Conservation (phyloP, 1,140 invertebrate species). For the Episyrphus balteatus region DNA sequence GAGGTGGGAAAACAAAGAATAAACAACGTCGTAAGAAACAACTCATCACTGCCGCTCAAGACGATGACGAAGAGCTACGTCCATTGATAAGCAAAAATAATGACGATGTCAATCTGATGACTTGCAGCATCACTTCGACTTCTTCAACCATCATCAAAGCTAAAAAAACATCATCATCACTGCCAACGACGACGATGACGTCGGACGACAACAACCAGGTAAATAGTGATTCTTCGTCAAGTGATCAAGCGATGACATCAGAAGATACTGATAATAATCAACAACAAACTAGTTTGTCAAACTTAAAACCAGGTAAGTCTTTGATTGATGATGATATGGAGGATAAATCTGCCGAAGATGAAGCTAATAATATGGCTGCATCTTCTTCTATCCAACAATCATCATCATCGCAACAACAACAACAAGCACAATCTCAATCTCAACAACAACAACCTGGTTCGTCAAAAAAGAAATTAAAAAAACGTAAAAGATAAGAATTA, state of each 20-base stretch:
- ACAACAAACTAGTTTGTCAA: conserved; percentile 19
- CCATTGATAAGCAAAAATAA: conserved; percentile 14
- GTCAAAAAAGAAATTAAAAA: conserved; percentile 33
- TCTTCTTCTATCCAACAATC: too few relatives aligned
- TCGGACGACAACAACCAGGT: not conserved
- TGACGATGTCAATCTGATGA: too few relatives aligned
- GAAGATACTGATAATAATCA: not conserved
- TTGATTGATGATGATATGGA: not conserved
- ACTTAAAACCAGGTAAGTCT: not conserved
- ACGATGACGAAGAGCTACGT: conserved; percentile 16
- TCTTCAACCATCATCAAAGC: too few relatives aligned
- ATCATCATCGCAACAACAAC: not conserved
- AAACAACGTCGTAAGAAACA: conserved; percentile 22
- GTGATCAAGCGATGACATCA: not conserved
- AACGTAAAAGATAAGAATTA: conserved; percentile 38
- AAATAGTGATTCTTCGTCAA: not conserved
- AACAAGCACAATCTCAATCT: not conserved
- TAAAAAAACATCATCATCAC: not conserved
- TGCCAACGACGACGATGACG: not conserved
- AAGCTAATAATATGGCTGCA: not conserved
- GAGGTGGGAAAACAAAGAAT: conserved; percentile 21
- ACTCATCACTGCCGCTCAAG: conserved; percentile 19
- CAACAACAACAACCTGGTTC: conserved; percentile 18
- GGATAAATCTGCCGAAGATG: not conserved
- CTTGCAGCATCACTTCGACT: too few relatives aligned